phyloP scores from a whole-genome alignment of 2,888 invertebrate genomes.

The Lathronympha strigana region DNA sequence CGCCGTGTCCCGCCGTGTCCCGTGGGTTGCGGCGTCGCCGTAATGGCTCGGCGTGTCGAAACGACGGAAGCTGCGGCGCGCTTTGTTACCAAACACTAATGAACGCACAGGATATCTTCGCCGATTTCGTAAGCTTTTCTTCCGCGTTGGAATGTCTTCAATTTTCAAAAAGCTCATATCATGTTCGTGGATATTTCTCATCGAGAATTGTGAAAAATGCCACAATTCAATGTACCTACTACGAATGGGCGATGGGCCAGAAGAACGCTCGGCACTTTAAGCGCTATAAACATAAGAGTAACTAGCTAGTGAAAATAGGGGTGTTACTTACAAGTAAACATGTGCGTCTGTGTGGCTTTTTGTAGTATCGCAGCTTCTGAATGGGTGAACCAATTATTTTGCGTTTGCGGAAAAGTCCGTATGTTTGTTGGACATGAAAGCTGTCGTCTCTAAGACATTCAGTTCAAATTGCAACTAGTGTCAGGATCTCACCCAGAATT shows the following conservation, averaged over 20 bases:
- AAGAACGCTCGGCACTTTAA: too few relatives aligned
- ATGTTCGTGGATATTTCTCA: background rate
- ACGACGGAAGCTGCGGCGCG: conserved; percentile 29
- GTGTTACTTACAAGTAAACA: too few relatives aligned
- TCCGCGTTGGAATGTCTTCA: background rate
- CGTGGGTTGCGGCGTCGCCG: background rate
- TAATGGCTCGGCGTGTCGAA: conserved; percentile 33
- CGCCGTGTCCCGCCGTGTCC: background rate
- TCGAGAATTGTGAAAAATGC: background rate
- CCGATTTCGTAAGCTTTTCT: conserved; percentile 13
- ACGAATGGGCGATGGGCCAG: background rate
- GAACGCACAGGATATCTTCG: conserved; percentile 25
- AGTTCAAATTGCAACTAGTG: too few relatives aligned
- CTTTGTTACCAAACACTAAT: conserved; percentile 37
- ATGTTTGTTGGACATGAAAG: too few relatives aligned
- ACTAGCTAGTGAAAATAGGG: too few relatives aligned
- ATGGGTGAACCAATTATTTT: too few relatives aligned
- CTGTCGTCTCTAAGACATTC: too few relatives aligned
- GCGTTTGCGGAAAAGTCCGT: too few relatives aligned
- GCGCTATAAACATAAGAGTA: too few relatives aligned
- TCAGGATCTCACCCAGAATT: too few relatives aligned
- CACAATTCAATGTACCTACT: background rate
- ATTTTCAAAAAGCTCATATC: background rate
- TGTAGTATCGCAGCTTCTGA: too few relatives aligned
- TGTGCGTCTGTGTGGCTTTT: too few relatives aligned